Evolutionary conservation across 2,113 vertebrate species (phyloP), one percentile per base, ranked within the genome.

Genomic region (Saccopteryx leptura): DNA sequence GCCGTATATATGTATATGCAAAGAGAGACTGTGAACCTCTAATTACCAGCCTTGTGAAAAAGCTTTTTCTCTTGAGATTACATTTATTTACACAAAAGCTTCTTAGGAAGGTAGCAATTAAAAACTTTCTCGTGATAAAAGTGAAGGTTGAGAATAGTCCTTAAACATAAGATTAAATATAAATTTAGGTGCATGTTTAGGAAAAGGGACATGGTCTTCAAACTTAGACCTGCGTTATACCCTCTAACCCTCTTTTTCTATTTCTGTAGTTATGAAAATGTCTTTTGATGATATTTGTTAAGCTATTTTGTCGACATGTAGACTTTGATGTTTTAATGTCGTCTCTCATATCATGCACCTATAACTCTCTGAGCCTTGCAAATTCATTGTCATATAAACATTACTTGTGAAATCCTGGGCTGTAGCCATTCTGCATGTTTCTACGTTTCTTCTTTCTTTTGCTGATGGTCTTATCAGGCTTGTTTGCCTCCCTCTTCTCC

Each of bases 41-140:
- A 88, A 97, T 96, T 96, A 96, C 80, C 80, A 96, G 33, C 14
- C 24, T 63, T 95, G 94, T 92, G 76, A 92, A 87, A 93, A 92
- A 88, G 1, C 24, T 23, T 94, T 94, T 94, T 83, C 54, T 93
- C 60, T 58, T 91, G 87, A 92, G 91, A 89, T 78, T 91, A 90
- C 28, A 76, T 88, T 84, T 89, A 68, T 76, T 76, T 93, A 90
- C 31, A 82, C 24, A 79, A 90, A 93, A 89, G 18, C 54, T 88
- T 91, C 82, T 91, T 39, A 96, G 39, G 39, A 80, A 17, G 80
- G 24, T 26, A 58, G n/a, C 54, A 85, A 58, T 81, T 88, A 90
- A 84, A 93, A 75, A 28, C n/a, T 65, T 78, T 94, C 83, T 86
- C 74, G 28, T 78, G 74, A 90, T 88, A 71, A 90, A 85, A 81